Evolutionary conservation across 2,113 vertebrate genomes (phyloP).

Genomic region (Nansenia antarctica): DNA sequence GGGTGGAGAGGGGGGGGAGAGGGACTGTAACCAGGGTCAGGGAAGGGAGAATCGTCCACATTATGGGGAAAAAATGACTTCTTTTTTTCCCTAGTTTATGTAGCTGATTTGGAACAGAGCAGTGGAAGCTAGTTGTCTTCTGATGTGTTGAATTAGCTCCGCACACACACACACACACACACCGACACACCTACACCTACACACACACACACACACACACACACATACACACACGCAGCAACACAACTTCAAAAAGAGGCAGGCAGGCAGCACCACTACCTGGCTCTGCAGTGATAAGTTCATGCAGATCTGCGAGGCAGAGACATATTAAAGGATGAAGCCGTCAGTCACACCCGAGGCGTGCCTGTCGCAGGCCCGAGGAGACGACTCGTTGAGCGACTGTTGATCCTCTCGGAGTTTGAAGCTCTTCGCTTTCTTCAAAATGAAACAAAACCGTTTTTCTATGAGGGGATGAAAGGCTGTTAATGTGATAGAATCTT

Average conservation of each 20-base stretch:
- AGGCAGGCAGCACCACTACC: slow-evolving; percentile 12
- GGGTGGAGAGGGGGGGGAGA: not conserved
- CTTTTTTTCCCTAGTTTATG: too few species aligned
- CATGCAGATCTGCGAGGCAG: slow-evolving; percentile 54
- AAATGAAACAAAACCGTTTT: slow-evolving; percentile 45
- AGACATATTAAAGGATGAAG: slow-evolving; percentile 49
- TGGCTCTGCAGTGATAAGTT: slow-evolving; percentile 51
- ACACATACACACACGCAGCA: too few species aligned
- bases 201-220: too few species aligned
- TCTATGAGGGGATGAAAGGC: slow-evolving; percentile 23
- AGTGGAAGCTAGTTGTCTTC: not conserved
- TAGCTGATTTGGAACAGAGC: not conserved
- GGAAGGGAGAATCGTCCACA: not conserved
- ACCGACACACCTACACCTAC: too few species aligned
- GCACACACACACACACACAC: too few species aligned
- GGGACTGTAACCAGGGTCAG: not conserved
- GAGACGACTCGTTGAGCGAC: slow-evolving; percentile 40
- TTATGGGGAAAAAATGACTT: not conserved
- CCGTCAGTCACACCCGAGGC: slow-evolving; percentile 46
- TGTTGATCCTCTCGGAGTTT: slow-evolving; percentile 44
- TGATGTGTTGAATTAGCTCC: not conserved
- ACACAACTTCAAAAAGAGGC: slow-evolving; percentile 45
- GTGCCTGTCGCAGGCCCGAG: slow-evolving; percentile 3
- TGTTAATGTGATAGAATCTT: not conserved
- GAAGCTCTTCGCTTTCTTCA: slow-evolving; percentile 37